Conservation (phyloP, 2,888 invertebrate genomes). For the Notodonta ziczac region DNA sequence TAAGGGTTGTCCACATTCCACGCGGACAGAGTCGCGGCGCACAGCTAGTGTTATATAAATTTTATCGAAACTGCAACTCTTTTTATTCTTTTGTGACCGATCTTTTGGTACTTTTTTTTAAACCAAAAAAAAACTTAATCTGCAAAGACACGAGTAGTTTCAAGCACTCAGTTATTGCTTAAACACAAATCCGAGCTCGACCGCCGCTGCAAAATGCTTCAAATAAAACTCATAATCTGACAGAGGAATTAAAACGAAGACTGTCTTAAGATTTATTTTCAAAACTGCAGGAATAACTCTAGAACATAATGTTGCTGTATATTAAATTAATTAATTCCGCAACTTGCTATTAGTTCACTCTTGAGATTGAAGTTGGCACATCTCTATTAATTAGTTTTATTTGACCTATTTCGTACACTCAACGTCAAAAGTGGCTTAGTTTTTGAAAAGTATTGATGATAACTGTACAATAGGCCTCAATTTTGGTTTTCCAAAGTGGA, state of each 20-base stretch:
- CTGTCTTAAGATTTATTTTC: not conserved
- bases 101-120: too few relatives aligned
- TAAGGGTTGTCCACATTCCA: too few relatives aligned
- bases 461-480: too few relatives aligned
- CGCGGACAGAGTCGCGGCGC: too few relatives aligned
- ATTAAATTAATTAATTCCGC: not conserved
- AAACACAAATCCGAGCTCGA: constrained; percentile 1
- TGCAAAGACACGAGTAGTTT: not conserved
- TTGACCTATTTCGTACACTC: too few relatives aligned
- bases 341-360: not conserved
- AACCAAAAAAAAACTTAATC: not conserved
- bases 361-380: not conserved
- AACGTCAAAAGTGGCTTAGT: too few relatives aligned
- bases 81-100: too few relatives aligned
- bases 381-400: too few relatives aligned
- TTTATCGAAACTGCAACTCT: too few relatives aligned
- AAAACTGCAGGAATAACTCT: not conserved
- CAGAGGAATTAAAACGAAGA: not conserved
- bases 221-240: constrained; percentile 14
- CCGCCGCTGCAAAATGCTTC: not conserved
- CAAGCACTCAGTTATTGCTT: not conserved
- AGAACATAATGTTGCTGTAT: not conserved
- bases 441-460: too few relatives aligned
- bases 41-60: too few relatives aligned
- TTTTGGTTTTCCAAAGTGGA: too few relatives aligned